Percentiles rank a stretch among this genome's conserved stretches.
Evolutionary conservation across 2,113 vertebrate genomes (phyloP).

Genomic region (Nymphicus hollandicus): DNA sequence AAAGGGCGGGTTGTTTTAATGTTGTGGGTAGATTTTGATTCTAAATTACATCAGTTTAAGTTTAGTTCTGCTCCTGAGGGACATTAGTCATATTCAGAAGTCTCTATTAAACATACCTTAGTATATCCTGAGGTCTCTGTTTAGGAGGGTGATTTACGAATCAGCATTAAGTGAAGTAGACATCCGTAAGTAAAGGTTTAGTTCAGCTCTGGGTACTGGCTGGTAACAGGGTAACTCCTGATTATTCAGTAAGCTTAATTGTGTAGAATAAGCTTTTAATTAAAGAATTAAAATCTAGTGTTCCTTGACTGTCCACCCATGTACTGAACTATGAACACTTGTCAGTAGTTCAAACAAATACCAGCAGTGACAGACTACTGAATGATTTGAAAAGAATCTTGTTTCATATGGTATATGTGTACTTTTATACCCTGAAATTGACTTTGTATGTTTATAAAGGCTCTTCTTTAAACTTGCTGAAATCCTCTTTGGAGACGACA

Average conservation of each 20-base stretch:
- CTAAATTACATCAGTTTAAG: conserved; percentile 31
- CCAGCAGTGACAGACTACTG: background rate
- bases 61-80: background rate
- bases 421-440: conserved; percentile 46
- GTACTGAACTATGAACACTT: background rate
- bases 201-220: background rate
- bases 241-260: background rate
- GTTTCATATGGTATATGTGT: conserved; percentile 9
- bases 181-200: background rate
- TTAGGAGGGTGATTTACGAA: background rate
- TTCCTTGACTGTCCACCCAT: background rate
- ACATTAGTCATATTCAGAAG: background rate
- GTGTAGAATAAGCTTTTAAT: background rate
- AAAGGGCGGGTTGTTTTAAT: background rate
- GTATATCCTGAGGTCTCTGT: background rate
- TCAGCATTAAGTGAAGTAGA: background rate
- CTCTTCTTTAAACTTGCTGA: conserved; percentile 21
- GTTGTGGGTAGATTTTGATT: conserved; percentile 6
- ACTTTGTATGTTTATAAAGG: conserved; percentile 50
- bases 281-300: background rate
- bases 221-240: background rate
- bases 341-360: background rate
- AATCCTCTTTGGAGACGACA: conserved; percentile 27
- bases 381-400: conserved; percentile 11
- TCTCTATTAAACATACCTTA: background rate